phyloP scores from a whole-genome alignment of 1,140 invertebrate genomes.

The Meloidogyne floridensis region DNA sequence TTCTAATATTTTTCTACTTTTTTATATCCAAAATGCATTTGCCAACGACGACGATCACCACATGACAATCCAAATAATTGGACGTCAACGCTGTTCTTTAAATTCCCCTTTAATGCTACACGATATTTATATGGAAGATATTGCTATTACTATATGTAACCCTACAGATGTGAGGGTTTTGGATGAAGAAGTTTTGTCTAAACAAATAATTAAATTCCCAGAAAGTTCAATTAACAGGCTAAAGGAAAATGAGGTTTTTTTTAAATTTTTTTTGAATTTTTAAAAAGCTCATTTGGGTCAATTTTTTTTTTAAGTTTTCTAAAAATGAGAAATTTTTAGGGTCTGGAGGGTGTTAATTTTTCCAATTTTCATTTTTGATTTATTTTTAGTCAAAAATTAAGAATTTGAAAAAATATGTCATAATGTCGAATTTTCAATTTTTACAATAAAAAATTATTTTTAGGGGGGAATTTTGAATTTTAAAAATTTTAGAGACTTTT shows the following conservation, averaged over 20 bases:
- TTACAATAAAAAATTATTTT: too few species aligned
- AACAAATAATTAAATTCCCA: conserved; percentile 9
- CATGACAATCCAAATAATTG: conserved; percentile 32
- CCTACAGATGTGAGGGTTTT: conserved; percentile 15
- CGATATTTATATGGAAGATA: conserved; percentile 24
- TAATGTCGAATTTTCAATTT: too few species aligned
- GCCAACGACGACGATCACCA: neutral
- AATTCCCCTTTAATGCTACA: conserved; percentile 6
- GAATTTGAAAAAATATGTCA: too few species aligned
- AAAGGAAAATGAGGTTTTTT: conserved; percentile 14
- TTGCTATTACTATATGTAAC: conserved; percentile 18
- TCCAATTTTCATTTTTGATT: too few species aligned
- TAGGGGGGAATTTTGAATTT: too few species aligned
- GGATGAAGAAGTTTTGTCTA: conserved; percentile 4
- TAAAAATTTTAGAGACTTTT: neutral
- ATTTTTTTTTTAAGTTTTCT: neutral
- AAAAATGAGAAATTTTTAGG: neutral
- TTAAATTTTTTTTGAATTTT: neutral
- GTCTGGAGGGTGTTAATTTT: too few species aligned
- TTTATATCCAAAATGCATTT: conserved; percentile 25
- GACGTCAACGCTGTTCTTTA: conserved; percentile 21
- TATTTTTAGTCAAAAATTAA: too few species aligned
- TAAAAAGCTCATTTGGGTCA: neutral
- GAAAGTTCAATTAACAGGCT: conserved; percentile 32
- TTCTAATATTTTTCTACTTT: neutral